Evolutionary conservation across 1,140 invertebrate species (phyloP), one percentile per base, ranked within the genome.

Genomic region (Aricia agestis): DNA sequence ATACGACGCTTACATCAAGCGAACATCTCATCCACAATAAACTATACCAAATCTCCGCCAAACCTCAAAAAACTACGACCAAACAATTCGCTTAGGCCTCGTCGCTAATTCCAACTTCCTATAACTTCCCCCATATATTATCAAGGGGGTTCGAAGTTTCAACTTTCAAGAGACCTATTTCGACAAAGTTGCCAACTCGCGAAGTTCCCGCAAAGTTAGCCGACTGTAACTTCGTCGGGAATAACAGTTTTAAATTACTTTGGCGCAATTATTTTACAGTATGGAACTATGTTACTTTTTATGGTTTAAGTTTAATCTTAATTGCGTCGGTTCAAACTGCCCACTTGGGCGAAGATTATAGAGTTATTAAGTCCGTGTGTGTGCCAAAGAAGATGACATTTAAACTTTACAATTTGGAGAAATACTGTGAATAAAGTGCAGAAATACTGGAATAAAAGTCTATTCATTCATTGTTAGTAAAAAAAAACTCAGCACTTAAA

Each of bases 211-310:
- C 45, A 52, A 52, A 52, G 45, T 52, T 15, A 1, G 45, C 45
- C 45, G 45, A 52, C 45, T 52, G 10, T 13, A 52, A 52, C 45
- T 52, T 52, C 13, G 45, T 9, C 11, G 45, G 45, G 45, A 52
- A 52, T 52, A 52, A 52, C 45, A 52, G 45, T 52, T 52, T 52
- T 52, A 52, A 52, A 52, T 52, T 52, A 52, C 45, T 52, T 52
- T 52, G 45, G 6, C 11, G 45, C 45, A 52, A 52, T 52, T 52
- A 52, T 52, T 52, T 52, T 15, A 52, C 1, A 52, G 45, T 52
- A 52, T 52, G 45, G 45, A 52, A 52, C 45, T 52, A 52, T 52
- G 45, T 15, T 13, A 52, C 45, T 52, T 52, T 52, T 52, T 52
- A 52, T 52, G 45, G 45, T 52, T 13, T 9, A 52, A 52, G 45